A percentile compares a stretch with the other conserved stretches of the same genome.
Evolutionary conservation across 2,797 vertebrate genomes (phyloP).

Genomic region (Melanotaenia boesemani): DNA sequence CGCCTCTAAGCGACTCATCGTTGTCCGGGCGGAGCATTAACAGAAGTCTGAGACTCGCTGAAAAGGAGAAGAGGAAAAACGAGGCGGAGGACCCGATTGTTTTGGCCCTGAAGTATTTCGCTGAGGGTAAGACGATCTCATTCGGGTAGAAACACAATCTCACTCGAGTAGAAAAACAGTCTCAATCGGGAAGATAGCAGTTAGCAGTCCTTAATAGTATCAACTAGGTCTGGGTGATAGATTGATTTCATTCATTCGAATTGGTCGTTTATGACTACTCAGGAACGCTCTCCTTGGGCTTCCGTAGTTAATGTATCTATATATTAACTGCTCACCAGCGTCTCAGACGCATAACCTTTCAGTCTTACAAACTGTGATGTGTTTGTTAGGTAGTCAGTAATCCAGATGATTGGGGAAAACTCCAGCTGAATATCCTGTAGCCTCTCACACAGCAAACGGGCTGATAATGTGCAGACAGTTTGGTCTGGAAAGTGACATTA

Average conservation of each 20-base stretch:
- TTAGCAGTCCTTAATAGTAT: neutral
- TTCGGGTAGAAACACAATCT: neutral
- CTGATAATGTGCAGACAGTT: too few species aligned
- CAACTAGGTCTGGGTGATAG: neutral
- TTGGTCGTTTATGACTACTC: neutral
- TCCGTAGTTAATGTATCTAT: too few species aligned
- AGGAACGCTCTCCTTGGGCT: too few species aligned
- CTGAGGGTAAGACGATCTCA: conserved; percentile 63
- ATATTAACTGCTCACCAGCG: too few species aligned
- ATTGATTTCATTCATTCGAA: neutral
- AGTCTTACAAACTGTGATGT: too few species aligned
- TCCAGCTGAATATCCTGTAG: too few species aligned
- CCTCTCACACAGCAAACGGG: too few species aligned
- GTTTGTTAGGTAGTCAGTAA: too few species aligned
- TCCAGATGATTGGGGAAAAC: too few species aligned
- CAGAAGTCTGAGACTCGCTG: conserved; percentile 78
- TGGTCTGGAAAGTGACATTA: too few species aligned
- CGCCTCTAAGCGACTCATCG: conserved; percentile 48
- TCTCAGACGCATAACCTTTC: too few species aligned
- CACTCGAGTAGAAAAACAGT: too few species aligned
- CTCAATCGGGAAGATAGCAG: neutral
- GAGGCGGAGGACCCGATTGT: conserved; percentile 74
- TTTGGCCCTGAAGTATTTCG: conserved; percentile 78
- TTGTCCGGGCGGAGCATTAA: conserved; percentile 55
- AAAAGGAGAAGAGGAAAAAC: conserved; percentile 71